phyloP scores from a whole-genome alignment of 2,797 vertebrate genomes.

The Borostomias antarcticus region DNA sequence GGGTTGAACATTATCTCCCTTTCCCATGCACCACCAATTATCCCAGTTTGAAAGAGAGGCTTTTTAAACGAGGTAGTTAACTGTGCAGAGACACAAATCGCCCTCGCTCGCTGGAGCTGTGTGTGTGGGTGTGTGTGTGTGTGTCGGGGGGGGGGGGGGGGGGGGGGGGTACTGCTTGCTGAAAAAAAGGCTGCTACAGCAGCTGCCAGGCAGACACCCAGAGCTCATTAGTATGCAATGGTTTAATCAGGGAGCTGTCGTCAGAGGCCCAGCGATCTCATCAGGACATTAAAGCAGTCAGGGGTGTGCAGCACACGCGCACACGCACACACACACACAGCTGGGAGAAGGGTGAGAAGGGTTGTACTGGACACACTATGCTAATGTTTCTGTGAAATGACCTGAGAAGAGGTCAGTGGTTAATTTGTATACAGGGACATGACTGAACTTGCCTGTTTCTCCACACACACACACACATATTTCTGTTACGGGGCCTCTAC shows the following conservation, averaged over 20 bases:
- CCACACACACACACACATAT: conserved; percentile 28
- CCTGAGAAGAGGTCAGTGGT: neutral
- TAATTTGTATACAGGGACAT: neutral
- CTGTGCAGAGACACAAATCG: conserved; percentile 32
- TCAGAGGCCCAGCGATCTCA: conserved; percentile 52
- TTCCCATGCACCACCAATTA: conserved; percentile 46
- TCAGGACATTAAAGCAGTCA: neutral
- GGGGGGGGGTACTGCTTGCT: conserved; percentile 62
- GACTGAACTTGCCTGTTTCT: neutral
- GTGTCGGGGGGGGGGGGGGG: conserved; percentile 26
- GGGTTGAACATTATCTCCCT: conserved; percentile 31
- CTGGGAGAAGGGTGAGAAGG: neutral
- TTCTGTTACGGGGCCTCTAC: neutral
- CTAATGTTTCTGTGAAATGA: neutral
- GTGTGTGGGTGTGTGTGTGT: conserved; percentile 18
- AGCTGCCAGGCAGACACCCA: conserved; percentile 80
- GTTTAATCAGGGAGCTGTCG: conserved; percentile 80
- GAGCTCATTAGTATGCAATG: conserved; percentile 81
- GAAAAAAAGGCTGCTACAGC: conserved; percentile 70
- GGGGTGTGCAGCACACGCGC: conserved; percentile 1
- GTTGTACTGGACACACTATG: neutral
- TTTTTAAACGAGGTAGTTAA: conserved; percentile 43
- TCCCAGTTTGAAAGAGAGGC: conserved; percentile 35
- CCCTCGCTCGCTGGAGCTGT: conserved; percentile 27
- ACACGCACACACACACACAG: neutral